Evolutionary conservation across 2,797 vertebrate species (phyloP), one percentile per base, ranked within the genome.

Genomic region (Malurus leucopterus): DNA sequence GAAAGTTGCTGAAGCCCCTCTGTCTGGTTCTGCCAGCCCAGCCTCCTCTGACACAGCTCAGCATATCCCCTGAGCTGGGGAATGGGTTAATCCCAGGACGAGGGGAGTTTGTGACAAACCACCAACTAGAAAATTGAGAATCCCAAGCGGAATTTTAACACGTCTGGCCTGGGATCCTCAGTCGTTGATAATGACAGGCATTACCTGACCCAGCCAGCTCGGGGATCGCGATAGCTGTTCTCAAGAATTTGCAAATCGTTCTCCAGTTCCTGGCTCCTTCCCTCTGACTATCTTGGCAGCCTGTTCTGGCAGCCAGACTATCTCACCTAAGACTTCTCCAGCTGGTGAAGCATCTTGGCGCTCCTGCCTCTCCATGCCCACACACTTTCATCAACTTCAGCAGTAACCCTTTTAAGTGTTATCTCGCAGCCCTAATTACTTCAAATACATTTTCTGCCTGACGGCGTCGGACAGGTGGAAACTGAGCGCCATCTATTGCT

Each of bases 401-500:
- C 90, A 96, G 92, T 89, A 95, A 96, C 90, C 87, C 86, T 94
- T 95, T 97, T 90, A 94, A 86, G 89, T 89, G 91, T 86, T 95
- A 85, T 96, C 94, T 92, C 90, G 62, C 83, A 94, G 90, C 85
- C 91, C 94, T 96, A 95, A 96, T 97, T 94, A 94, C 95, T 96
- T 95, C 88, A 92, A 94, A 93, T 73, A 86, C 85, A 85, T 83
- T 77, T 90, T 51, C 91, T 85, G 74, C 63, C 67, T 86, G 91
- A 74, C 30, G n/a, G 61, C 14, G 6, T n/a, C 9, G 54, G 89
- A 96, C 96, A 88, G 55, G 55, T 95, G 95, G 96, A 86, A 93
- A 90, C 90, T 92, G 94, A 96, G 97, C 96, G 95, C 97, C 97
- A 97, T 96, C 97, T 97, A 96, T 95, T 96, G 97, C 93, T 92